phyloP scores from a whole-genome alignment of 2,888 invertebrate genomes.

The Agrotis ipsilon region DNA sequence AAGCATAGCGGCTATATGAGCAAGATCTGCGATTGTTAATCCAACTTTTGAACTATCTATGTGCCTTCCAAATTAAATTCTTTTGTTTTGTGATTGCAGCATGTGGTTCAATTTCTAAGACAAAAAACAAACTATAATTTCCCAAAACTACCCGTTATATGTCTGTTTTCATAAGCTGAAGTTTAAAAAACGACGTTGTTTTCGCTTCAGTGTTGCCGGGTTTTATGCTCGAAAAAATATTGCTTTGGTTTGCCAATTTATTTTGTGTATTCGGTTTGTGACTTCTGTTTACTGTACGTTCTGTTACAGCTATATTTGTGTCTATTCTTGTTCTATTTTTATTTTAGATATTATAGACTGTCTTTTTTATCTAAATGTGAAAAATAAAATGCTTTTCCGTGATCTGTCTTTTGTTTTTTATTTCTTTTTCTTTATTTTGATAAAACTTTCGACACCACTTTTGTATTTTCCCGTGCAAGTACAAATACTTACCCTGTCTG shows the following conservation, averaged over 20 bases:
- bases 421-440: constrained; percentile 32
- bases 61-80: background rate
- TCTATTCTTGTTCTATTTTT: constrained; percentile 39
- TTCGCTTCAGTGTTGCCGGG: background rate
- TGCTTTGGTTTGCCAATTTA: background rate
- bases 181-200: background rate
- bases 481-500: background rate
- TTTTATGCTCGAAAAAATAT: background rate
- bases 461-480: constrained; percentile 5
- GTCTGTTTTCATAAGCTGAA: background rate
- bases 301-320: constrained; percentile 30
- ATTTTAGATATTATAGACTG: constrained; percentile 20
- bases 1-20: too few species aligned
- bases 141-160: background rate
- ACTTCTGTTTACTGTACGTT: constrained; percentile 30
- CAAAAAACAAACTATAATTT: background rate
- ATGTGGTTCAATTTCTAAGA: background rate
- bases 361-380: constrained; percentile 36
- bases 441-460: background rate
- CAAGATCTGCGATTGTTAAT: too few species aligned
- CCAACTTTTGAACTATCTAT: too few species aligned
- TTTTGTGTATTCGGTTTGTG: constrained; percentile 21
- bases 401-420: constrained; percentile 60
- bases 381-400: constrained; percentile 61
- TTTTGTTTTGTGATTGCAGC: background rate